Conservation (phyloP, 1,140 invertebrate genomes). For the Drosophila trapezifrons region DNA sequence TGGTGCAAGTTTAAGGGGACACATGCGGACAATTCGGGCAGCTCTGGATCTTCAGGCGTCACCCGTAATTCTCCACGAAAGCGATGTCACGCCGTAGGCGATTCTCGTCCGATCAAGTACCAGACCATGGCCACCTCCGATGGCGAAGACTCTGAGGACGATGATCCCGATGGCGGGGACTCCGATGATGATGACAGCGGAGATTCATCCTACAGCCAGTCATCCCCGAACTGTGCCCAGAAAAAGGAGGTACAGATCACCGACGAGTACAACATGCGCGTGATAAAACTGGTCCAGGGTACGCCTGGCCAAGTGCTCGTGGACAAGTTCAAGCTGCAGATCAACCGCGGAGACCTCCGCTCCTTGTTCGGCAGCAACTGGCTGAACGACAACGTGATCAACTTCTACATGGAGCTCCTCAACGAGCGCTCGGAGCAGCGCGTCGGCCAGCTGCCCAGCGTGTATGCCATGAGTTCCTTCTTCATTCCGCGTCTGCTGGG, state of each 20-base stretch:
- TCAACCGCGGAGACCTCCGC: constrained; percentile 89
- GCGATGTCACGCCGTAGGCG: not conserved
- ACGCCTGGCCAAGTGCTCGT: constrained; percentile 74
- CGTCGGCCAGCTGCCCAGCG: constrained; percentile 85
- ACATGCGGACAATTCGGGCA: too few relatives aligned
- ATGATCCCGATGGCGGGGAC: too few relatives aligned
- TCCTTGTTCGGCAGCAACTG: constrained; percentile 93
- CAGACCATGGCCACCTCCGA: not conserved
- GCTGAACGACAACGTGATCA: constrained; percentile 97
- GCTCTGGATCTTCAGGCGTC: too few relatives aligned
- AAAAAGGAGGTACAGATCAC: constrained; percentile 23
- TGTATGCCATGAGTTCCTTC: constrained; percentile 95
- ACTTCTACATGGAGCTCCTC: constrained; percentile 81
- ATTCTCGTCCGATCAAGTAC: not conserved
- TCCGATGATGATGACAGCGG: not conserved
- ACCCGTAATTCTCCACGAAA: not conserved
- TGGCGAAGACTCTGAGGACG: too few relatives aligned
- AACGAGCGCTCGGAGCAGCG: constrained; percentile 89
- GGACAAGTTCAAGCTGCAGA: constrained; percentile 87
- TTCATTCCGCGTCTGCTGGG: constrained; percentile 94
- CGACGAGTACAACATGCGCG: constrained; percentile 12
- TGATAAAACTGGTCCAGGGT: constrained; percentile 23
- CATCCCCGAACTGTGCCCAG: not conserved
- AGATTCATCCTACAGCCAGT: not conserved
- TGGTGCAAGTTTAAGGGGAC: constrained; percentile 20